phyloP scores from a whole-genome alignment of 1,140 invertebrate species.

The Musca vetustissima region DNA sequence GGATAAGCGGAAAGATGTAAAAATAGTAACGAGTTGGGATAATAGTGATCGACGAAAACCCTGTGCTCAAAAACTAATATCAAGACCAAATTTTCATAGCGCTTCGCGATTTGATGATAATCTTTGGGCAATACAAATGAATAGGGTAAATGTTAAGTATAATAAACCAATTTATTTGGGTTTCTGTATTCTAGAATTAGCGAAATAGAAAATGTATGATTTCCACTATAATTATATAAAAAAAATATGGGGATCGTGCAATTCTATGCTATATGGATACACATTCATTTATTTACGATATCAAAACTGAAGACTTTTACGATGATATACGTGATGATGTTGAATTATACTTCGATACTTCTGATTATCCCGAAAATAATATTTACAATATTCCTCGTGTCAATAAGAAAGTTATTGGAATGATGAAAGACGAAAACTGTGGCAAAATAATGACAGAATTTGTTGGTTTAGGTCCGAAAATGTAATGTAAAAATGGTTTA shows the following conservation, averaged over 20 bases:
- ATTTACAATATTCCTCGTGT: conserved; percentile 1
- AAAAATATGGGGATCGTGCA: conserved; percentile 41
- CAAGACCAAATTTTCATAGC: conserved; percentile 54
- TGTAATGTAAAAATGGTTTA: conserved; percentile 6
- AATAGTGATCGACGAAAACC: too few species aligned
- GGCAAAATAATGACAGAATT: conserved; percentile 10
- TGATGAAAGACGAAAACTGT: conserved; percentile 18
- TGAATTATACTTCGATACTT: too few species aligned
- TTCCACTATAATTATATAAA: conserved; percentile 43
- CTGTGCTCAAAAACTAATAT: conserved; percentile 45
- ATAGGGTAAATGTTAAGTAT: conserved; percentile 42
- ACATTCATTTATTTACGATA: too few species aligned
- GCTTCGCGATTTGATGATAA: conserved; percentile 48
- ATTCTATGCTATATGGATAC: conserved; percentile 34
- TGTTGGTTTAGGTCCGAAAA: conserved; percentile 15
- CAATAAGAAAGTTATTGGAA: conserved; percentile 18
- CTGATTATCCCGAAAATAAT: not conserved
- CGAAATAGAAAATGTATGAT: conserved; percentile 50
- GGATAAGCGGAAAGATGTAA: conserved; percentile 55
- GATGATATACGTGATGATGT: too few species aligned
- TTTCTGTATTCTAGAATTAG: conserved; percentile 52
- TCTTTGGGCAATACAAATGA: conserved; percentile 51
- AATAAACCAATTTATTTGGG: conserved; percentile 57
- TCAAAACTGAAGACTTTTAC: too few species aligned
- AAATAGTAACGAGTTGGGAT: conserved; percentile 50